These are phyloP conservation scores for Centropus unirufus DNA, from an alignment of 2,113 vertebrate species.

Conservation along the genomic window DNA sequence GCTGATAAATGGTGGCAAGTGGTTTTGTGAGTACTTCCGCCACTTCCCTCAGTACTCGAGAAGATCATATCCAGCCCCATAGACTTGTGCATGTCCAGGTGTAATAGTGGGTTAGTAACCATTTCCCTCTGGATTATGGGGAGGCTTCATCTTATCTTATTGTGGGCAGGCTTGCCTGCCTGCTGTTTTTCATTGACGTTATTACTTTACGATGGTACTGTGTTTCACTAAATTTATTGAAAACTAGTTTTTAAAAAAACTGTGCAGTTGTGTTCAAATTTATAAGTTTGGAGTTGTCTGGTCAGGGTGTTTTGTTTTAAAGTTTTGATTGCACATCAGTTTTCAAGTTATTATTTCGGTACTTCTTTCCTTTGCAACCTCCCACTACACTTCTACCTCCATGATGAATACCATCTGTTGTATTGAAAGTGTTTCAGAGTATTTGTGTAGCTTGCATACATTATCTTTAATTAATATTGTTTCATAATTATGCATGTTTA, in stretches of 20 bases:
- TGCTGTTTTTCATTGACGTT: not conserved
- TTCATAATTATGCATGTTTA: not conserved
- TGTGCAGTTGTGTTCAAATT: not conserved
- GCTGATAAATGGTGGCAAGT: too few relatives aligned
- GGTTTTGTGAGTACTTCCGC: too few relatives aligned
- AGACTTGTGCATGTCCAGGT: too few relatives aligned
- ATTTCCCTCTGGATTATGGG: too few relatives aligned
- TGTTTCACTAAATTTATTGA: not conserved
- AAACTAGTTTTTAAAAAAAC: not conserved
- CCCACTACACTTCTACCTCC: not conserved
- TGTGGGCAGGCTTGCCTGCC: too few relatives aligned
- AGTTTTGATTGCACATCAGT: not conserved
- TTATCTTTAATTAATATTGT: not conserved
- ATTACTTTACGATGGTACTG: not conserved
- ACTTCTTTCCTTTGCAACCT: accelerated
- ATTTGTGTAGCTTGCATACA: not conserved
- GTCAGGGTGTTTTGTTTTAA: not conserved
- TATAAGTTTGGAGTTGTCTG: not conserved
- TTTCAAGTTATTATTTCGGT: not conserved
- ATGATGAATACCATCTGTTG: not conserved
- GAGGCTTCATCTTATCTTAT: too few relatives aligned
- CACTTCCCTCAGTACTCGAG: too few relatives aligned
- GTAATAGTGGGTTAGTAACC: too few relatives aligned
- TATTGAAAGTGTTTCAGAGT: not conserved
- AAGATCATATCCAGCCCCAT: too few relatives aligned